These are phyloP conservation scores for Phalanger gymnotis DNA, from an alignment of 2,797 vertebrate species.

Conservation along the genomic window DNA sequence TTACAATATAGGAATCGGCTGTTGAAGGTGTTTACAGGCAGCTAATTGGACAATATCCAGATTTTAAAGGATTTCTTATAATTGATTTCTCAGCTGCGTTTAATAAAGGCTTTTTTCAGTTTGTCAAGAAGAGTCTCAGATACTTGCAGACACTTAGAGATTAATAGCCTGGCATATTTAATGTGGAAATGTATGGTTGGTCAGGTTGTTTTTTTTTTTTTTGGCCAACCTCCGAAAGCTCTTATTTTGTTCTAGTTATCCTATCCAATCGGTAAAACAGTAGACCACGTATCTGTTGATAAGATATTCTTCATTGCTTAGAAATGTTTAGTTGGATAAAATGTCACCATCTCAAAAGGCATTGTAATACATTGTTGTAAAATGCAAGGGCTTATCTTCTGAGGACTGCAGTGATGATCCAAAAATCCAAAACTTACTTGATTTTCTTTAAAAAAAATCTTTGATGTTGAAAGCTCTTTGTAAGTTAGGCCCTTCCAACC, in stretches of 20 bases:
- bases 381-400: conserved; percentile 24
- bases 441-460: conserved; percentile 26
- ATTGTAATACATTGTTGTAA: conserved; percentile 10
- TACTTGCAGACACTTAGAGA: conserved; percentile 27
- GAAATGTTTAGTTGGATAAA: conserved; percentile 43
- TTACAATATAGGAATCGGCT: not conserved
- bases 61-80: not conserved
- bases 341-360: conserved; percentile 37
- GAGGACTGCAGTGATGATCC: not conserved
- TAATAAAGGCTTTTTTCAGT: conserved; percentile 13
- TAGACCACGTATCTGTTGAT: conserved; percentile 25
- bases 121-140: conserved; percentile 45
- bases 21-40: not conserved
- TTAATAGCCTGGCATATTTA: conserved; percentile 18
- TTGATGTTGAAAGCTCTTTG: not conserved
- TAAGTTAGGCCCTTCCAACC: not conserved
- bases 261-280: not conserved
- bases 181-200: conserved; percentile 7
- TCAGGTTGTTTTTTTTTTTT: conserved; percentile 31
- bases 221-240: not conserved
- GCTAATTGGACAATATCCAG: not conserved
- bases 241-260: not conserved
- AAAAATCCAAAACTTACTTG: conserved; percentile 24
- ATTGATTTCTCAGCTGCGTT: not conserved
- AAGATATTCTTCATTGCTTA: not conserved